A percentile compares a stretch with the other conserved stretches of the same genome.
Conservation (phyloP, 2,113 vertebrate genomes). For the Sceloporus tristichus region DNA sequence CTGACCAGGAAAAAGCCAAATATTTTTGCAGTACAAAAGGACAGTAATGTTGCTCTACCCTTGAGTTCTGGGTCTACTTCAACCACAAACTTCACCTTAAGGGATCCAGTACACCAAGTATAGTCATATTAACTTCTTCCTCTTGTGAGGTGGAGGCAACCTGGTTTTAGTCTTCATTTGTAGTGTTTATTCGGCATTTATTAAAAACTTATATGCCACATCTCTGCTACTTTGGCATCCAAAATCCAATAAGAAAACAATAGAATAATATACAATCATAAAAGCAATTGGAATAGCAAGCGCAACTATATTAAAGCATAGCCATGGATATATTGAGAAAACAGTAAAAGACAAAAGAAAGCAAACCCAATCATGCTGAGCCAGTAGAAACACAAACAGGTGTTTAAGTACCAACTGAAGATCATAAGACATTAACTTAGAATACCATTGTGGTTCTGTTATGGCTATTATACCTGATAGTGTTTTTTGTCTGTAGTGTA, state of each 20-base stretch:
- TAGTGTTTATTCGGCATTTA: neutral
- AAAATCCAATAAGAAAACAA: neutral
- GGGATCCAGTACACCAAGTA: neutral
- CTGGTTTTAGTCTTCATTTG: neutral
- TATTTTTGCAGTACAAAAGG: neutral
- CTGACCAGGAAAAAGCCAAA: too few relatives aligned
- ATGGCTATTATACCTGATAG: too few relatives aligned
- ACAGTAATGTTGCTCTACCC: neutral
- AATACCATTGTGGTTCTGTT: neutral
- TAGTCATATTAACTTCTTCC: too few relatives aligned
- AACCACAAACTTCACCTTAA: neutral
- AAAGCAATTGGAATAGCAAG: too few relatives aligned
- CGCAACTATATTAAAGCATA: neutral
- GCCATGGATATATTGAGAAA: neutral
- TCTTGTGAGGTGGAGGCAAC: neutral
- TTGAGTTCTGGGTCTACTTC: neutral
- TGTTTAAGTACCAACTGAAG: neutral
- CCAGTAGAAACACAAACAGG: too few relatives aligned
- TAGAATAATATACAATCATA: too few relatives aligned
- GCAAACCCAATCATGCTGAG: neutral
- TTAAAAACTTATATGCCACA: neutral
- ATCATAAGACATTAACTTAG: neutral
- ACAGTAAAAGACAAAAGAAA: neutral
- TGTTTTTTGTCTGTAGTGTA: neutral
- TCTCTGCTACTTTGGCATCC: too few relatives aligned